Evolutionary conservation across 2,888 invertebrate genomes (phyloP).

Genomic region (Parnassius orleans): DNA sequence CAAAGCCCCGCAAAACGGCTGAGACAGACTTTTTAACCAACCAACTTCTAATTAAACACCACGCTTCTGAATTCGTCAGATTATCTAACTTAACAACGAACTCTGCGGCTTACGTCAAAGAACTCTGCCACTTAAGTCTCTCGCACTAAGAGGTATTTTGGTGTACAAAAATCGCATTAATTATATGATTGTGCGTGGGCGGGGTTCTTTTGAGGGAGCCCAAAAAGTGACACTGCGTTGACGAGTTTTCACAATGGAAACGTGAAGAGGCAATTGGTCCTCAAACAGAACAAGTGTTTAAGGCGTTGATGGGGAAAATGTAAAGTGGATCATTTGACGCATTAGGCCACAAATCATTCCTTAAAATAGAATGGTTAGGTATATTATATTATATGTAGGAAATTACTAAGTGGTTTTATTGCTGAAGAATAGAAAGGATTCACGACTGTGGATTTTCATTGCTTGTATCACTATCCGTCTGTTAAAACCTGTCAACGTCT

Average conservation of each 20-base stretch:
- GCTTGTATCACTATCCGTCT: no score
- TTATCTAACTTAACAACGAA: slow-evolving; percentile 44
- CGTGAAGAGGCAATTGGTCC: slow-evolving; percentile 68
- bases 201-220: slow-evolving; percentile 49
- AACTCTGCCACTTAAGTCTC: slow-evolving; percentile 34
- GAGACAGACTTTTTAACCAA: slow-evolving; percentile 52
- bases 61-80: slow-evolving; percentile 50
- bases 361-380: no score
- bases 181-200: slow-evolving; percentile 35
- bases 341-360: not conserved
- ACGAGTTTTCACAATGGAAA: slow-evolving; percentile 56
- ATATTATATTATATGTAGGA: no score
- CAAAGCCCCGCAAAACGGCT: slow-evolving; percentile 48
- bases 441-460: no score
- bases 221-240: slow-evolving; percentile 58
- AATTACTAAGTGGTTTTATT: no score
- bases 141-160: slow-evolving; percentile 40
- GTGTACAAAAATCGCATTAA: slow-evolving; percentile 33
- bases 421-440: no score
- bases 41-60: slow-evolving; percentile 62
- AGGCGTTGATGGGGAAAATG: slow-evolving; percentile 45
- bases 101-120: slow-evolving; percentile 34
- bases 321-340: not conserved
- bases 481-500: no score
- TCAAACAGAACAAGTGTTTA: slow-evolving; percentile 62